Base-by-base conservation (phyloP, 2,113 vertebrate species). In the Pluvialis apricaria region DNA sequence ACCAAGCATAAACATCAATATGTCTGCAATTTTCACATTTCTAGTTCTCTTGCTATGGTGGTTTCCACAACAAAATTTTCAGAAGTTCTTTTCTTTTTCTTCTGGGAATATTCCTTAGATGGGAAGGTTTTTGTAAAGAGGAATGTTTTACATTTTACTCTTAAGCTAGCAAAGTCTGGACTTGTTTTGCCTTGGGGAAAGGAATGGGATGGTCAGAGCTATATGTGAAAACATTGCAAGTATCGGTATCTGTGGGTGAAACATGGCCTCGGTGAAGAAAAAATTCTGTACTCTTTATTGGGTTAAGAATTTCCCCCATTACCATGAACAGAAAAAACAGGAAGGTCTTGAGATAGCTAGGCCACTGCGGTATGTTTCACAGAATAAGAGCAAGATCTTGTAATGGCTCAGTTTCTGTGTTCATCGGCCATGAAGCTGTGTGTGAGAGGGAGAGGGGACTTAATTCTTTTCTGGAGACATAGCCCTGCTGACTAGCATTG, bases 91-190 rank as follows among this genome's bases (percentile, higher is more conserved):
- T 29, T 54, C 10, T 36, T 29, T 18, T 36, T 49, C 36, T 38
- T 47, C 42, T 6, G 21, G 0, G 40, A 38, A 54, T 70, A 42
- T 78, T 94, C 42, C 14, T 26, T 78, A 25, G 11, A 38, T 20
- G 18, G 16, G 40, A 82, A 88, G 24, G 3, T 9, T 88, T 90
- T 93, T 73, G 44, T 62, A 44, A 86, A 54, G 9, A 85, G 13
- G 49, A 70, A 64, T 80, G 68, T 88, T 90, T 93, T 78, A 58
- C 15, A 95, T 93, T 94, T 86, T 93, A 8, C 32, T 88, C n/a
- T 78, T 68, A 75, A 93, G 10, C 54, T 75, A 69, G 57, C 13
- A 24, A 79, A 26, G 38, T 81, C 65, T 88, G 76, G 38, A 31
- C 51, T 68, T 88, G 64, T 83, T 94, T 78, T 92, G 79, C 71